Evolutionary conservation across 64 coral and sea anemone species (phyloP), one percentile per base, ranked within the genome.

Genomic region (Dendrophyllia cribrosa): DNA sequence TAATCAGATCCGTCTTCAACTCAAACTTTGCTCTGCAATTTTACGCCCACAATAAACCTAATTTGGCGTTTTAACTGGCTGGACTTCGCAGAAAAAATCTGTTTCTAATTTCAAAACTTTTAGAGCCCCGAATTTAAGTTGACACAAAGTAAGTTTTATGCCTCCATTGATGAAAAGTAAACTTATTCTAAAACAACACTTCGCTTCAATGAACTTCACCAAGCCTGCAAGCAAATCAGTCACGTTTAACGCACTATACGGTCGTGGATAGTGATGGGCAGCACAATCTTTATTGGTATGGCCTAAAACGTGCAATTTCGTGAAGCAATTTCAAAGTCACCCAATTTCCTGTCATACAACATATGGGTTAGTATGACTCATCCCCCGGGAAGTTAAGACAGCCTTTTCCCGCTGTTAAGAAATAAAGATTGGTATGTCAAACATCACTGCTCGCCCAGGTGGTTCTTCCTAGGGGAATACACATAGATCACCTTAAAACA

Each of bases 391-490:
- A 82, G 19, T 44, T 68, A 48, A 56, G 14, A 51, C 46, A 43
- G 11, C 20, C 7, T 74, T 19, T 20, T 68, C 80, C 60, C 46
- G 80, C 62, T 24, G 62, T 51, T 51, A 48, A 67, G 25, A 9
- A 68, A 43, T 43, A n/a, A 61, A 61, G 53, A 43, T 43, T 7
- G 77, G 55, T 61, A 67, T 84, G 66, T 68, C 58, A 84, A 67
- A 84, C 44, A 84, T 67, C 80, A 23, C 46, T 51, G 19, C 44
- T 88, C 17, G 16, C 26, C 68, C 89, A 62, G 89, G 89, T 91
- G 89, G 89, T 7, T n/a, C 17, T 25, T 83, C 59, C 67, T 75
- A 60, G 69, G 68, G 89, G 89, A 51, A 58, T 20, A 15, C 48
- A 13, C 62, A 66, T n/a, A 52, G 20, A 56, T 52, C 23, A 24